These are phyloP conservation scores for Octodon degus DNA, from an alignment of 2,113 vertebrate species.

Conservation along the genomic window DNA sequence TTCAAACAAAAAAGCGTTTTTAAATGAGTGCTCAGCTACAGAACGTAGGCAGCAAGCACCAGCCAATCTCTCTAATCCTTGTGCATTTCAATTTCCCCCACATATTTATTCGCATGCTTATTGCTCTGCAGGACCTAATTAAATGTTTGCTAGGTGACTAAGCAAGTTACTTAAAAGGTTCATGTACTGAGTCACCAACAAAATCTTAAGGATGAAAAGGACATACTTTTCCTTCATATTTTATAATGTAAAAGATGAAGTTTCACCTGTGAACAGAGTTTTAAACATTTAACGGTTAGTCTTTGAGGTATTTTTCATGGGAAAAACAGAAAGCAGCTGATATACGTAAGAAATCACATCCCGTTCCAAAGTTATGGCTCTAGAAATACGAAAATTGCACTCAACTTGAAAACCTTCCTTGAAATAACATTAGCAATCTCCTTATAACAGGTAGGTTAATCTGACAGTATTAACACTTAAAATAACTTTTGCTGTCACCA, in stretches of 20 bases:
- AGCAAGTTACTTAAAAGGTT: constrained; percentile 27
- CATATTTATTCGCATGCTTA: not conserved
- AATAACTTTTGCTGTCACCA: not conserved
- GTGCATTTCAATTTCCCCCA: not conserved
- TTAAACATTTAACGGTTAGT: not conserved
- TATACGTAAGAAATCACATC: constrained; percentile 2
- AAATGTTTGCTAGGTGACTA: constrained; percentile 44
- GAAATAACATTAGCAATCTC: not conserved
- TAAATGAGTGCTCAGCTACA: not conserved
- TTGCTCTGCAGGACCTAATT: not conserved
- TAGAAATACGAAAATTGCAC: constrained; percentile 49
- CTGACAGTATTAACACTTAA: not conserved
- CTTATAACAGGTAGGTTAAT: not conserved
- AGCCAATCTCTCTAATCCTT: not conserved
- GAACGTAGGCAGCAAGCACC: not conserved
- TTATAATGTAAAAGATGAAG: not conserved
- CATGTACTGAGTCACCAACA: not conserved
- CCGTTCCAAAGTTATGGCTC: not conserved
- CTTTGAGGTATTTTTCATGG: not conserved
- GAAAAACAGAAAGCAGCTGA: not conserved
- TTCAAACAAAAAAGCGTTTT: not conserved
- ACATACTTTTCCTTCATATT: not conserved
- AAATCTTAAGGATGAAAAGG: not conserved
- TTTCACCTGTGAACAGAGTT: not conserved
- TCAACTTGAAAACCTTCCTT: constrained; percentile 46